Base-by-base conservation (phyloP, 2,113 vertebrate species). In the Tragelaphus buxtoni region DNA sequence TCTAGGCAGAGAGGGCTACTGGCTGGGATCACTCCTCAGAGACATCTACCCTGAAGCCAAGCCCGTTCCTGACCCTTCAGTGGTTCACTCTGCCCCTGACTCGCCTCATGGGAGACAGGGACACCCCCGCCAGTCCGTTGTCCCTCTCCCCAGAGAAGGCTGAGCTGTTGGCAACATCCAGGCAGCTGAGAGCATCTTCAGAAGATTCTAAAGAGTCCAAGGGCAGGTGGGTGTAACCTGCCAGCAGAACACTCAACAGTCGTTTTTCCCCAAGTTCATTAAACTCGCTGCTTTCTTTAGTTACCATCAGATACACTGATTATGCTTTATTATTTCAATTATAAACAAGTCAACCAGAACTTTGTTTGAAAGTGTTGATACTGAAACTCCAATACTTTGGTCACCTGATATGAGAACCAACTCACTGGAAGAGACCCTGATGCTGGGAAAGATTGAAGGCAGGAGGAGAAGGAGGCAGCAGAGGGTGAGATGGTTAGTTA, bases 51-150 rank as follows among this genome's bases (percentile, higher is more conserved):
- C 12, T 51, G 26, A 56, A 61, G 60, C 63, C 28, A 47, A 79
- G 28, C 76, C 76, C 26, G 2, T 30, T 39, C 35, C 56, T 55
- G 63, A 61, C 16, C 1, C 45, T 84, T 88, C n/a, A 47, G 1
- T n/a, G 51, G 20, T 69, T 53, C 24, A 1, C 10, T 22, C n/a
- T 42, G 51, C 51, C 35, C 18, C 86, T 60, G 49, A 16, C 45
- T 1, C 4, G 0, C n/a, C 60, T 82, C 51, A 5, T 12, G 26
- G 63, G 90, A 58, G 39, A 6, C 17, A 3, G 24, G 13, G 32
- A 16, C 3, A 45, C 17, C 16, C 35, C 22, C 0, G 0, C 18
- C 13, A n/a, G 35, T 53, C 45, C 4, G 0, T 11, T 51, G 8
- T 35, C 11, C 53, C n/a, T 77, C 11, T 90, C 30, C 28, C 11